A percentile compares a stretch with the other conserved stretches of the same genome.
Evolutionary conservation across 2,113 vertebrate species (phyloP).

Genomic region (Upupa epops): DNA sequence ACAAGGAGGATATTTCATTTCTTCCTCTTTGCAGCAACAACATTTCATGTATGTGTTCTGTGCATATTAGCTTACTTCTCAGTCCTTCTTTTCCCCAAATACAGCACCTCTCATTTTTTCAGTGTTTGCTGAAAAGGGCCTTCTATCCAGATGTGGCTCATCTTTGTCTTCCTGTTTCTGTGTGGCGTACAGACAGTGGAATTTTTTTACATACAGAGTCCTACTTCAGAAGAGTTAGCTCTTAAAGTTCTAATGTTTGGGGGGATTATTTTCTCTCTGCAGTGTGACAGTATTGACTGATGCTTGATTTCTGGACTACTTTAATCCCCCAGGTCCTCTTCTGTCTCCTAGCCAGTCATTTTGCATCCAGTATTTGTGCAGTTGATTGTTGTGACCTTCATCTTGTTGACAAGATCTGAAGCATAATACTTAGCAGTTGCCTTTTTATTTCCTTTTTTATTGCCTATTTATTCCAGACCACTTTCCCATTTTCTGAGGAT

Average conservation of each 20-base stretch:
- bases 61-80: background rate
- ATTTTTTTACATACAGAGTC: background rate
- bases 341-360: background rate
- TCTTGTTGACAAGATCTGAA: background rate
- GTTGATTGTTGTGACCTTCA: constrained; percentile 28
- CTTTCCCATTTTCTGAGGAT: background rate
- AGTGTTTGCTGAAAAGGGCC: background rate
- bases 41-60: background rate
- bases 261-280: background rate
- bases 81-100: background rate
- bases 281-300: background rate
- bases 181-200: background rate
- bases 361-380: constrained; percentile 15
- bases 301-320: background rate
- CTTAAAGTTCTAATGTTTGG: background rate
- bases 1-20: background rate
- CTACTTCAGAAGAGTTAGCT: background rate
- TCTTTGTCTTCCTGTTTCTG: background rate
- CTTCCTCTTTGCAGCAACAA: background rate
- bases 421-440: background rate
- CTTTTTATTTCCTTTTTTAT: background rate
- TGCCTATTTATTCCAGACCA: background rate
- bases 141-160: background rate
- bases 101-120: background rate
- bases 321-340: background rate